Evolutionary conservation across 2,113 vertebrate genomes (phyloP).

Genomic region (Chrysochloris asiatica): DNA sequence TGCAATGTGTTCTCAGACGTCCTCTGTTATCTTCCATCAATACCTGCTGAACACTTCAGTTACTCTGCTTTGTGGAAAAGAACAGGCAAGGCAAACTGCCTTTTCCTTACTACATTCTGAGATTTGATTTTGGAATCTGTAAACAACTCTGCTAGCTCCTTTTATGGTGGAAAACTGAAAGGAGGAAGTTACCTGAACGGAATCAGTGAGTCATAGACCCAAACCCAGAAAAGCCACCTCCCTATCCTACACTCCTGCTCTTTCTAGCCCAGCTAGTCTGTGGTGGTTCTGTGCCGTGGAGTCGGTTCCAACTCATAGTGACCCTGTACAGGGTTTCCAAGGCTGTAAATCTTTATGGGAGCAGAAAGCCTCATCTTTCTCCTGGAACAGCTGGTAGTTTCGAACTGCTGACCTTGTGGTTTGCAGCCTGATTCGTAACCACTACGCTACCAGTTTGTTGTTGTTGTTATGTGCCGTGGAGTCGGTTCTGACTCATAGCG

Average conservation of each 20-base stretch:
- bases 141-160: constrained; percentile 44
- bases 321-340: too few relatives aligned
- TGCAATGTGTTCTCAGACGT: not conserved
- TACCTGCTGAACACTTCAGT: not conserved
- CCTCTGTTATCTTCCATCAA: not conserved
- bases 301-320: too few relatives aligned
- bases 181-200: constrained; percentile 63
- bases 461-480: too few relatives aligned
- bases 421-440: too few relatives aligned
- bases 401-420: too few relatives aligned
- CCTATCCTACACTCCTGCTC: not conserved
- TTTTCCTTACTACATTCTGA: not conserved
- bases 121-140: constrained; percentile 29
- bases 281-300: too few relatives aligned
- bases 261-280: not conserved
- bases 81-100: constrained; percentile 1
- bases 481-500: too few relatives aligned
- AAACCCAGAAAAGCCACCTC: constrained; percentile 11
- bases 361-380: too few relatives aligned
- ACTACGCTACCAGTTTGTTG: too few relatives aligned
- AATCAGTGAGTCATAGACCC: constrained; percentile 52
- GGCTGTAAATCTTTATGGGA: too few relatives aligned
- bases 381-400: too few relatives aligned
- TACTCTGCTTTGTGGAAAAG: constrained; percentile 35
- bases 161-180: constrained; percentile 51